phyloP scores from a whole-genome alignment of 2,797 vertebrate species.

The Gymnopithys bicolor region DNA sequence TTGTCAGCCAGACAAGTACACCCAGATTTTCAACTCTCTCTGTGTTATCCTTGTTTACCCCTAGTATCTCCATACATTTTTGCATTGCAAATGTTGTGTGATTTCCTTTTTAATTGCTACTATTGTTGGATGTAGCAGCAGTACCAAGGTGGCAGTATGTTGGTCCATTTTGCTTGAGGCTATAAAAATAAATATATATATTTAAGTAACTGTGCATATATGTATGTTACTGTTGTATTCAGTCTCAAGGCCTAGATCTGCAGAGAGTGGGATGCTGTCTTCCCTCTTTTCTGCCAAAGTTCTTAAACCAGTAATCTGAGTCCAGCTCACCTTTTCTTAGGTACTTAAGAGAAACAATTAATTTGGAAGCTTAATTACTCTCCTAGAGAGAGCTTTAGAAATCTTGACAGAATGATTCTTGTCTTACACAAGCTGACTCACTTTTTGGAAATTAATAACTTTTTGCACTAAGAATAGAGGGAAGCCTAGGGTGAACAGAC shows the following conservation, averaged over 20 bases:
- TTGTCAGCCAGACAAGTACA: not conserved
- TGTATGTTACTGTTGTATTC: not conserved
- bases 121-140: not conserved
- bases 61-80: not conserved
- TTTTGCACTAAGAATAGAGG: not conserved
- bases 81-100: not conserved
- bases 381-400: not conserved
- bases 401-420: slow-evolving; percentile 20
- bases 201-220: not conserved
- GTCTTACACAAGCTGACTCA: not conserved
- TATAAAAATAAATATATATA: not conserved
- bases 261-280: not conserved
- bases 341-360: not conserved
- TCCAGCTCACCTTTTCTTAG: not conserved
- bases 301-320: not conserved
- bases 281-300: not conserved
- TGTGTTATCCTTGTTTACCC: not conserved
- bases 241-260: not conserved
- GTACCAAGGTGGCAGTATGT: not conserved
- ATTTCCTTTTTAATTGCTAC: not conserved
- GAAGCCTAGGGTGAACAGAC: not conserved
- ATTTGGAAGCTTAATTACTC: not conserved
- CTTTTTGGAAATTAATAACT: not conserved
- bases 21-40: not conserved
- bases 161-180: not conserved